These are phyloP conservation scores for Zaprionus vittiger DNA, from an alignment of 1,140 invertebrate genomes.

Conservation along the genomic window DNA sequence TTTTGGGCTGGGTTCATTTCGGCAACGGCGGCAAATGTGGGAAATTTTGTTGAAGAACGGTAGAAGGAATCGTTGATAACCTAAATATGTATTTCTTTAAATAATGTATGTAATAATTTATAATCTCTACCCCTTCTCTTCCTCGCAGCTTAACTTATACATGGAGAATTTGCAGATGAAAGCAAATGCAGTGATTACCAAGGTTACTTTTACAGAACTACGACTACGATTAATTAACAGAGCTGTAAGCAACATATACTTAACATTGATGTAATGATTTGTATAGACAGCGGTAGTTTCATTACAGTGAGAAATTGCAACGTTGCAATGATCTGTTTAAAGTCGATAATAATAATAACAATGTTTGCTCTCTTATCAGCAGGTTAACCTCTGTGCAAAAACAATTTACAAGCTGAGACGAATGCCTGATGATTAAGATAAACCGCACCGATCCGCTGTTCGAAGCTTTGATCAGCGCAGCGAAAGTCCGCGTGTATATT, in stretches of 20 bases:
- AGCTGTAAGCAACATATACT: not conserved
- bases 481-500: slow-evolving; percentile 55
- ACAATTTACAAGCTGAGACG: not conserved
- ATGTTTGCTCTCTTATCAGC: not conserved
- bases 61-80: not conserved
- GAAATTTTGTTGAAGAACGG: slow-evolving; percentile 12
- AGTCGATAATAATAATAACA: not conserved
- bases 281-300: not conserved
- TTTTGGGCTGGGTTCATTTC: slow-evolving; percentile 41
- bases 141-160: no score
- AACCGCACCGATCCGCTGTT: slow-evolving; percentile 3
- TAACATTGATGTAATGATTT: not conserved
- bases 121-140: no score
- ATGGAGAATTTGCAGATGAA: no score
- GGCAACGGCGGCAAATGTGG: slow-evolving; percentile 27
- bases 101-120: not conserved
- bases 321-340: not conserved
- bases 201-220: not conserved
- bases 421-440: slow-evolving; percentile 2
- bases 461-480: slow-evolving; percentile 11
- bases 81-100: not conserved
- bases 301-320: not conserved
- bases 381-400: not conserved
- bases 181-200: no score
- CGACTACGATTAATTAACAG: no score